Conservation (phyloP, 2,113 vertebrate species). For the Mixornis gularis region DNA sequence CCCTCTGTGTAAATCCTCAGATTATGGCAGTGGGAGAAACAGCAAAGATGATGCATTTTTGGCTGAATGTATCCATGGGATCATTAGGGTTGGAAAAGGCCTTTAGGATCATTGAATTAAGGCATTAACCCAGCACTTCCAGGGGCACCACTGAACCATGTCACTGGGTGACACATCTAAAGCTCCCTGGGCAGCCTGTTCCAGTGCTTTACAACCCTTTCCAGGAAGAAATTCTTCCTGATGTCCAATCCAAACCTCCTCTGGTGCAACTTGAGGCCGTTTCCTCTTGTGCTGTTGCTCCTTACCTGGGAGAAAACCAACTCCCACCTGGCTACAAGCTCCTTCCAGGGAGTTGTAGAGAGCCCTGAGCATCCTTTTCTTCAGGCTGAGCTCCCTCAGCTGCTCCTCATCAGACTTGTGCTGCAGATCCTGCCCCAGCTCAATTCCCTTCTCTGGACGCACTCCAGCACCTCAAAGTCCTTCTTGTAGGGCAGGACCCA, state of each 20-base stretch:
- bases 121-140: background rate
- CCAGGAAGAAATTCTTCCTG: background rate
- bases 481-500: background rate
- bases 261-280: background rate
- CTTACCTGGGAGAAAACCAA: background rate
- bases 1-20: background rate
- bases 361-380: background rate
- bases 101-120: background rate
- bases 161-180: too few species aligned
- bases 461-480: background rate
- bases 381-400: background rate
- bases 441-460: background rate
- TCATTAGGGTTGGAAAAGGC: background rate
- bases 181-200: background rate
- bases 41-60: background rate
- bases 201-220: background rate
- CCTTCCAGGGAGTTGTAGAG: background rate
- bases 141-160: background rate
- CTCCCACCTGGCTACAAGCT: background rate
- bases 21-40: background rate
- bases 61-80: background rate
- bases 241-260: background rate
- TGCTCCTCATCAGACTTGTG: accelerated
- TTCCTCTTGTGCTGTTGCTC: background rate
- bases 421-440: background rate